phyloP scores from a whole-genome alignment of 2,888 invertebrate genomes.

The Pollenia griseotomentosa region DNA sequence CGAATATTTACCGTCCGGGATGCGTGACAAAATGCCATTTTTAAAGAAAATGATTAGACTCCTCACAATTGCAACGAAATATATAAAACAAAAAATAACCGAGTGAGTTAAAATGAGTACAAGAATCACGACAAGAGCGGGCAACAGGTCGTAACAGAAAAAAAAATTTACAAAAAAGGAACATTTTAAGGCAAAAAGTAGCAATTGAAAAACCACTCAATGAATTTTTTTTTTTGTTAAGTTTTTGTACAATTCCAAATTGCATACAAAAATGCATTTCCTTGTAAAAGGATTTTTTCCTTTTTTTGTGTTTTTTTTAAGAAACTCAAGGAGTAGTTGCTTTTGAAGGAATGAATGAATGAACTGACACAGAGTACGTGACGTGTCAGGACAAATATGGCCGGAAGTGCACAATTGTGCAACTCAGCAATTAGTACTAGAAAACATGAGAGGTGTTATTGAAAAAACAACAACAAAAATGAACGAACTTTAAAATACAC shows the following conservation, averaged over 20 bases:
- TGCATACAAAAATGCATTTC: conserved; percentile 74
- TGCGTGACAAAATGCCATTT: conserved; percentile 83
- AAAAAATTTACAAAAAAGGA: conserved; percentile 49
- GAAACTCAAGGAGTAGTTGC: conserved; percentile 49
- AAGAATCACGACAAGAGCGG: conserved; percentile 55
- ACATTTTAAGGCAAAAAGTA: conserved; percentile 36
- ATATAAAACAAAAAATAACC: background rate
- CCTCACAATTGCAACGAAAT: conserved; percentile 30
- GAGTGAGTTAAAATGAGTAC: conserved; percentile 75
- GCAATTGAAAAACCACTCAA: background rate
- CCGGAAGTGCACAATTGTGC: conserved; percentile 83
- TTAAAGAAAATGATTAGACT: conserved; percentile 78
- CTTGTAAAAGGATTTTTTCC: conserved; percentile 54
- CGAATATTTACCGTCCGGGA: conserved; percentile 71
- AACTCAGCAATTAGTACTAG: conserved; percentile 80
- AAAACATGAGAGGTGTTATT: conserved; percentile 72
- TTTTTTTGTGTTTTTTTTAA: conserved; percentile 46
- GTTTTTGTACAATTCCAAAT: conserved; percentile 34
- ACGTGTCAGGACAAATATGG: conserved; percentile 79
- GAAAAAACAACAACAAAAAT: conserved; percentile 59
- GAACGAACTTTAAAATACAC: conserved; percentile 32
- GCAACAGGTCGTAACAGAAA: conserved; percentile 65
- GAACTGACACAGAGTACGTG: conserved; percentile 69
- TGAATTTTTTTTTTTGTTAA: background rate
- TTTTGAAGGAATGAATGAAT: conserved; percentile 48